Evolutionary conservation across 2,888 invertebrate genomes (phyloP), one percentile per base, ranked within the genome.

Genomic region (Tuberolachnus salignus): DNA sequence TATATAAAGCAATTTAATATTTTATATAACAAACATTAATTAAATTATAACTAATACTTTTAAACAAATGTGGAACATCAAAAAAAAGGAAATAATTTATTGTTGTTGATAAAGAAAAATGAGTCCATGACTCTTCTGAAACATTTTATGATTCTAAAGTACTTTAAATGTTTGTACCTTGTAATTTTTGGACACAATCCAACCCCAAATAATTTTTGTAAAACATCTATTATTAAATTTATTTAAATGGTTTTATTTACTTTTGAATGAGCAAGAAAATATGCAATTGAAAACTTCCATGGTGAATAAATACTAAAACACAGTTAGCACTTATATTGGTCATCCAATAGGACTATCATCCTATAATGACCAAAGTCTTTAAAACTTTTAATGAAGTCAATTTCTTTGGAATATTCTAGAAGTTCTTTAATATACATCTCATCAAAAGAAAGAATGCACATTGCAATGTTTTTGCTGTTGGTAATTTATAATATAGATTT

Each of bases 271-370:
- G 81, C 81, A 21, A 83, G 59, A 80, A 80, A 82, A 81, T 82
- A 83, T 55, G 81, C 66, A 42, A 83, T 69, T 1, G 82, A 82
- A 57, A 83, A 83, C 71, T 83, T 83, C 83, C 83, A 84, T n/a
- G 81, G 66, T 10, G 80, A 81, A 44, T 80, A 61, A 83, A 83
- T 2, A 83, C 82, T 13, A 83, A 78, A 11, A 82, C 83, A 26
- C 83, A 80, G 55, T 82, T 83, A 11, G 82, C 83, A 46, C 46
- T 46, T 3, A 2, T 46, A 46, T 3, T 2, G 1, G 46, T 46
- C 46, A 9, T 46, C n/a, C n/a, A n/a, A n/a, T n/a, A n/a, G n/a
- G n/a, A n/a, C n/a, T n/a, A n/a, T n/a, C n/a, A n/a, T n/a, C 1
- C 46, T 13, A 46, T 46, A 46, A 46, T 1, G 46, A 3, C 46